Base-by-base conservation (phyloP, 2,888 invertebrate genomes). In the Prosopocoilus inquinatus region DNA sequence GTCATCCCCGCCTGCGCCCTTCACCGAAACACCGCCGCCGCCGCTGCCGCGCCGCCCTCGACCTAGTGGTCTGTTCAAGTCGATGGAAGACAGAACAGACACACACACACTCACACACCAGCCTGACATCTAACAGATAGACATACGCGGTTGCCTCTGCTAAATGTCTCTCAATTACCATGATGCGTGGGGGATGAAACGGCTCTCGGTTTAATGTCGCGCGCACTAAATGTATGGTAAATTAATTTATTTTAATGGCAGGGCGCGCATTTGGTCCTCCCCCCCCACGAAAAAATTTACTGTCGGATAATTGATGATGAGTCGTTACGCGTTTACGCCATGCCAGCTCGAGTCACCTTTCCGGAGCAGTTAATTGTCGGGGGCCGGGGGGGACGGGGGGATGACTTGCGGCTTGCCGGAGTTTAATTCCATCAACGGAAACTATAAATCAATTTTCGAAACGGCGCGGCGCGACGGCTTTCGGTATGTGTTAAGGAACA, bases 121-220 rank as follows among this genome's bases (percentile, higher is more conserved):
- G 50, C 33, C 36, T 44, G 50, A 15, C 43, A 33, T 43, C 28
- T 48, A 44, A 28, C 50, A 50, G 50, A 50, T 43, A 44, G 20
- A 50, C 41, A 15, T 38, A 12, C 7, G 47, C 74, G 77, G 53
- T 76, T 76, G 35, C 80, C 80, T 47, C 80, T 79, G 49, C 73
- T 75, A 65, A 70, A 81, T 66, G 78, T 80, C 67, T 72, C 77
- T 45, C 69, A 77, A 63, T 63, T 63, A 59, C 57, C 56, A 44
- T 49, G 20, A 28, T 28, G 46, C 43, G 51, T 53, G 55, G 55
- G 59, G 58, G 54, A 43, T 28, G 11, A 38, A 11, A 38, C 38
- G 12, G 12, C 38, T 34, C 35, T 12, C 38, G 38, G 12, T 7
- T 12, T 38, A 12, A 12, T 38, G 11, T 8, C 11, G 12, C 12